These are phyloP conservation scores for Regulus satrapa DNA, from an alignment of 2,113 vertebrate genomes.

Conservation along the genomic window DNA sequence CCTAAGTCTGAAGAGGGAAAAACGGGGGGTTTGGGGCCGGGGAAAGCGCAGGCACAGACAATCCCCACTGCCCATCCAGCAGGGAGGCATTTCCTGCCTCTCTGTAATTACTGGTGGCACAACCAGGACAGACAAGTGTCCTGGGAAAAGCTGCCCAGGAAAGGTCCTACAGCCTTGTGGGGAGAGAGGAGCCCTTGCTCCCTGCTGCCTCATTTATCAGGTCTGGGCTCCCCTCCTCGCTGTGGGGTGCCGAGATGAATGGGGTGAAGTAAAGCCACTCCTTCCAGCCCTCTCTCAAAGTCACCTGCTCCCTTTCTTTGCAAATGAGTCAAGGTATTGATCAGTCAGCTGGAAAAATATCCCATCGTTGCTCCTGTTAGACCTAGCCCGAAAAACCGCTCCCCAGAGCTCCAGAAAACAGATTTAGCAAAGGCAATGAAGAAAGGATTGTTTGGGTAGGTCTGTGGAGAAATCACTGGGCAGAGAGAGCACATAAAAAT, in stretches of 20 bases:
- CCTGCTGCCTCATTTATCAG: not conserved
- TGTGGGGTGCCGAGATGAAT: not conserved
- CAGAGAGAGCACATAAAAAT: not conserved
- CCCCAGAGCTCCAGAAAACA: not conserved
- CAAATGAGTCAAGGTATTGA: not conserved
- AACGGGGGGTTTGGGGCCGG: accelerated
- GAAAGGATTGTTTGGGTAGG: not conserved
- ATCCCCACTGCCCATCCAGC: accelerated
- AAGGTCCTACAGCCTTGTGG: not conserved
- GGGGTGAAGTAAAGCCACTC: not conserved
- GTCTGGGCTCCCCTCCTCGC: not conserved
- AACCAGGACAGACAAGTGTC: accelerated
- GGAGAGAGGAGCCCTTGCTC: not conserved
- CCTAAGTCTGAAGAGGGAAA: not conserved
- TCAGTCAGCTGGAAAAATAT: not conserved
- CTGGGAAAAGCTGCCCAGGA: not conserved
- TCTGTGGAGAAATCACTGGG: not conserved
- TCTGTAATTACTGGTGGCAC: not conserved
- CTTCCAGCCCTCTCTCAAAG: not conserved
- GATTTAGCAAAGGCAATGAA: not conserved
- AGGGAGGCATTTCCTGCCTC: not conserved
- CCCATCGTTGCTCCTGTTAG: not conserved
- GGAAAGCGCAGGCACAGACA: not conserved
- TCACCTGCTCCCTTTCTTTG: not conserved
- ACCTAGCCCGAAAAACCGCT: not conserved